These are phyloP conservation scores for Chrysocyon brachyurus DNA, from an alignment of 2,797 vertebrate species.

Conservation along the genomic window DNA sequence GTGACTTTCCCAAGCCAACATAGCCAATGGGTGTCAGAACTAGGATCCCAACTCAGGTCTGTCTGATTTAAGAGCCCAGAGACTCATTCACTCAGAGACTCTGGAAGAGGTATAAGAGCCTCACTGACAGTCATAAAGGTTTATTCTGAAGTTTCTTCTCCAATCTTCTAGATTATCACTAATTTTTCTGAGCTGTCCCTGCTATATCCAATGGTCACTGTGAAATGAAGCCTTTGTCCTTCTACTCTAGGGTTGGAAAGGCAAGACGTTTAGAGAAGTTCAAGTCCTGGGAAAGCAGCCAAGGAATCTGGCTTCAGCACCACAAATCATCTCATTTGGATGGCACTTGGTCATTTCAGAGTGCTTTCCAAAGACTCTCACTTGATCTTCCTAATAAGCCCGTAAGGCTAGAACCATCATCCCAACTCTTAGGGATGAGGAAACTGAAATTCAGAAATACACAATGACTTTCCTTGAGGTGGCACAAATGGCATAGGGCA, in stretches of 20 bases:
- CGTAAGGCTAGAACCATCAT: not conserved
- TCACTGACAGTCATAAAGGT: not conserved
- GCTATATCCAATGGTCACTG: not conserved
- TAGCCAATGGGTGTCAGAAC: not conserved
- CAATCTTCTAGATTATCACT: not conserved
- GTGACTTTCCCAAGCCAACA: not conserved
- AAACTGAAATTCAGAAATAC: not conserved
- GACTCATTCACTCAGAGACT: not conserved
- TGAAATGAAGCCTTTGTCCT: not conserved
- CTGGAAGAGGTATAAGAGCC: rapidly evolving
- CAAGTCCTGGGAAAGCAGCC: not conserved
- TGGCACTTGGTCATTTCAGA: not conserved
- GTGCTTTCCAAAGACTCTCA: not conserved
- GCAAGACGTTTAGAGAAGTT: not conserved
- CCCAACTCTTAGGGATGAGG: not conserved
- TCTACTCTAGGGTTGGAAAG: not conserved
- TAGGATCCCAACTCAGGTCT: not conserved
- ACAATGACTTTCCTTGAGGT: not conserved
- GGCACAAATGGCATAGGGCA: not conserved
- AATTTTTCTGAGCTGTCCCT: not conserved
- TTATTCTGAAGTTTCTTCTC: not conserved
- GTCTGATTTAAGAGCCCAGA: not conserved
- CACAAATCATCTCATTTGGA: not conserved
- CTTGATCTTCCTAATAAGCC: not conserved
- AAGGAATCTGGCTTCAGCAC: not conserved